These are phyloP conservation scores for Eupithecia centaureata DNA, from an alignment of 2,888 invertebrate genomes.

Conservation along the genomic window DNA sequence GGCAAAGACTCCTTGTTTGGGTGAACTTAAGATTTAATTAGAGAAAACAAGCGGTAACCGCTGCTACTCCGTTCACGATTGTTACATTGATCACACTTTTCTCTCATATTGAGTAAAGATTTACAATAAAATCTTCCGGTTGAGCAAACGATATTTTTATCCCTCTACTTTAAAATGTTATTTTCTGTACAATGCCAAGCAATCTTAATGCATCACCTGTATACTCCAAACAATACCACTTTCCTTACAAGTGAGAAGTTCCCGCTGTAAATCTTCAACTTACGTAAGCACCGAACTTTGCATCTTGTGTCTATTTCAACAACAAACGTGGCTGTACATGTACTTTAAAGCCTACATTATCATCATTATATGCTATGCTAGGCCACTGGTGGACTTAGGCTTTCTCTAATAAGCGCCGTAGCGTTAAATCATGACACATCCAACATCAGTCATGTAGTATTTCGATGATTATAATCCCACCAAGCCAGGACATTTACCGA, in stretches of 20 bases:
- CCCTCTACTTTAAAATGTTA: too few relatives aligned
- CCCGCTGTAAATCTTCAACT: not conserved
- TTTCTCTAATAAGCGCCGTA: not conserved
- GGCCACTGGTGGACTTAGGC: not conserved
- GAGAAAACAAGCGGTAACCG: too few relatives aligned
- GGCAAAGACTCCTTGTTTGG: too few relatives aligned
- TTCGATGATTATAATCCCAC: not conserved
- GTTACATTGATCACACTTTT: too few relatives aligned
- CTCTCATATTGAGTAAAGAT: too few relatives aligned
- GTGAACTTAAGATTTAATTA: too few relatives aligned
- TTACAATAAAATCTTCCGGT: too few relatives aligned
- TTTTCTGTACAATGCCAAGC: not conserved
- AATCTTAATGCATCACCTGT: not conserved
- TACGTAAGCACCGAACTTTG: not conserved
- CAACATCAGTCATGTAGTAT: not conserved
- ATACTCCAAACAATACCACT: not conserved
- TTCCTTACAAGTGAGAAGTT: not conserved
- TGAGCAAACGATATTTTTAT: too few relatives aligned
- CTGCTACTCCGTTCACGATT: too few relatives aligned
- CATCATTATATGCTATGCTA: not conserved
- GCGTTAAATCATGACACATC: not conserved
- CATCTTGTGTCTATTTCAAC: not conserved
- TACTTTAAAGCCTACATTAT: not conserved
- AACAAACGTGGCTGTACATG: not conserved
- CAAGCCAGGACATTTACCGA: not conserved